These are phyloP conservation scores for Sitobion miscanthi DNA, from an alignment of 1,140 invertebrate species.

Conservation along the genomic window DNA sequence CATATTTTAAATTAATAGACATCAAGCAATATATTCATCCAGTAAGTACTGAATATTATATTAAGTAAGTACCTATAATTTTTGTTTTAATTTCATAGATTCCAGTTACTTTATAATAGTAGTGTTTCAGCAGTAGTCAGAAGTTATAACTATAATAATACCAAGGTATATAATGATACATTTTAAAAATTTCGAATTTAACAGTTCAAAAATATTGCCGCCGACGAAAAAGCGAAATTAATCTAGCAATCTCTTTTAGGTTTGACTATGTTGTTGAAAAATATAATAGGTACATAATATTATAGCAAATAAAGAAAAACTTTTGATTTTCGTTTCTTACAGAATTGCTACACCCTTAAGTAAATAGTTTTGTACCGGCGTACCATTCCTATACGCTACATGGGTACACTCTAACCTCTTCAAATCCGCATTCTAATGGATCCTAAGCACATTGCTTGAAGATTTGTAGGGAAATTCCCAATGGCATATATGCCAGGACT, in stretches of 20 bases:
- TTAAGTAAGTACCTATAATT: too few species aligned
- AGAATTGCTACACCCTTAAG: neutral
- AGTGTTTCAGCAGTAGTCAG: too few species aligned
- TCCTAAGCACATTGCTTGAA: neutral
- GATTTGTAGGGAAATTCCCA: neutral
- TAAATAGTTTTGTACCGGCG: neutral
- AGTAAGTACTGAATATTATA: too few species aligned
- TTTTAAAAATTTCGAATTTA: too few species aligned
- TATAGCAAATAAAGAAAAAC: neutral
- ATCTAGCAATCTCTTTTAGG: neutral
- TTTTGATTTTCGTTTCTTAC: neutral
- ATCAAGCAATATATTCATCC: neutral
- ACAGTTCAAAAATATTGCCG: too few species aligned
- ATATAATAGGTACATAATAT: neutral
- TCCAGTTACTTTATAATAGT: too few species aligned
- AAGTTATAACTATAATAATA: too few species aligned
- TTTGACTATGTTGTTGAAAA: neutral
- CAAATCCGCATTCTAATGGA: conserved; percentile 10
- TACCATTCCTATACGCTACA: neutral
- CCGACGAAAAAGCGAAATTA: too few species aligned
- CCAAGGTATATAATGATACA: too few species aligned
- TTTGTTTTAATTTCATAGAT: too few species aligned
- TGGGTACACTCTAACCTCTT: neutral
- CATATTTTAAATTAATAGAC: neutral
- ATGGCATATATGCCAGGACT: neutral